phyloP scores from a whole-genome alignment of 35 echinoderm and acorn worm species.

The Acanthaster planci region DNA sequence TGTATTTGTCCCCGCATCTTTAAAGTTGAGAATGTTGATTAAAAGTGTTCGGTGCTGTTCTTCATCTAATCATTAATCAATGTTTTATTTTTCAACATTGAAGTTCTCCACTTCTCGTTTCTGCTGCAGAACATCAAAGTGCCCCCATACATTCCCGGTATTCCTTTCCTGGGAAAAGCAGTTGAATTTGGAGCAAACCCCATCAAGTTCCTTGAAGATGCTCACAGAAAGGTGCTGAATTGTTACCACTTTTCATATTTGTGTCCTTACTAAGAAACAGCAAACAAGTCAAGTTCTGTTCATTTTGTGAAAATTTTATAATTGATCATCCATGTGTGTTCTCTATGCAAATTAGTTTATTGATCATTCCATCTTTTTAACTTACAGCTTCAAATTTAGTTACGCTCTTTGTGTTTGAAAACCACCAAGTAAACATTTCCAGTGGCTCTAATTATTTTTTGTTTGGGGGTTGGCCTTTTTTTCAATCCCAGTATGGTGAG shows the following conservation, averaged over 20 bases:
- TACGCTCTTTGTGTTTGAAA: background rate
- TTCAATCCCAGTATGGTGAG: constrained; percentile 53
- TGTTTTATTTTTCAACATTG: background rate
- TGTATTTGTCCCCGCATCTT: no score
- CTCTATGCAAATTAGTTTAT: background rate
- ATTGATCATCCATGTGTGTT: background rate
- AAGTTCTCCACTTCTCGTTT: background rate
- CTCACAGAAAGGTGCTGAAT: constrained; percentile 55
- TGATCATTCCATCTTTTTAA: no score
- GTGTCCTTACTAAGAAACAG: background rate
- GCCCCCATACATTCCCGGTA: constrained; percentile 55
- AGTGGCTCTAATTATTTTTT: background rate
- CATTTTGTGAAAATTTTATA: no score
- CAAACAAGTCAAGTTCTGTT: background rate
- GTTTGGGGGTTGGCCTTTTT: background rate
- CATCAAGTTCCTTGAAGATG: constrained; percentile 53
- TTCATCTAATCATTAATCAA: background rate
- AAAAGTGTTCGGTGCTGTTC: background rate
- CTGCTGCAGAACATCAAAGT: constrained; percentile 48
- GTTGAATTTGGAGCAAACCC: constrained; percentile 70
- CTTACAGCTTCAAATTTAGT: background rate
- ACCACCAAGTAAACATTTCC: background rate
- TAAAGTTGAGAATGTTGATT: no score
- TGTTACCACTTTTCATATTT: background rate
- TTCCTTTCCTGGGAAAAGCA: constrained; percentile 62